A percentile compares a stretch with the other conserved stretches of the same genome.
phyloP scores from a whole-genome alignment of 2,888 invertebrate genomes.

The Acanthosepion pharaonis region DNA sequence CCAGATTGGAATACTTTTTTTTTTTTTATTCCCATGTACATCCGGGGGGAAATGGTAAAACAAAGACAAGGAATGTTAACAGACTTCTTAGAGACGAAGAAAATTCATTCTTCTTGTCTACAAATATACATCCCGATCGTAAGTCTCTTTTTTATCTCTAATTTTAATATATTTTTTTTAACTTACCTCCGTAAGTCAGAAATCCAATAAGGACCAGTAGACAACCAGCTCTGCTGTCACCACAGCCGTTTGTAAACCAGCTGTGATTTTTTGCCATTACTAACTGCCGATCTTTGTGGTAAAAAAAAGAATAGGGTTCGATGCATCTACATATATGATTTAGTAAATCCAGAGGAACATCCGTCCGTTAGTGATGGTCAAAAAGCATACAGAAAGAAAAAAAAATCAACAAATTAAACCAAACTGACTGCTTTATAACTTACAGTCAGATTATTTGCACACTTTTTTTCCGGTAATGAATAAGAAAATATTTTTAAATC shows the following conservation, averaged over 20 bases:
- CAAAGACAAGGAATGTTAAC: neutral
- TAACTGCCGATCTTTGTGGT: neutral
- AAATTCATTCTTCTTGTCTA: neutral
- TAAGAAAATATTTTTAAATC: neutral
- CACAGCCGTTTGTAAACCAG: slow-evolving; percentile 33
- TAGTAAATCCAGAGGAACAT: neutral
- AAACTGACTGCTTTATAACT: neutral
- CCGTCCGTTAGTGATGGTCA: neutral
- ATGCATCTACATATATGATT: neutral
- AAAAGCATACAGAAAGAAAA: neutral
- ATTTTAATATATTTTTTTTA: too few species aligned
- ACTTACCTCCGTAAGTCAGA: neutral
- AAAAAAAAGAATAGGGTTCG: slow-evolving; percentile 22
- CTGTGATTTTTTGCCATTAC: slow-evolving; percentile 22
- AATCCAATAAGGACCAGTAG: neutral
- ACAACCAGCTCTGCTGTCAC: neutral
- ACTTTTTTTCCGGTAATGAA: neutral
- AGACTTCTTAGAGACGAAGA: neutral
- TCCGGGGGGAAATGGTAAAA: neutral
- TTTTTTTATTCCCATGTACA: neutral
- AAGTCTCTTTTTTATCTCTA: neutral
- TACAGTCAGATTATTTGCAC: neutral
- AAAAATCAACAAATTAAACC: neutral
- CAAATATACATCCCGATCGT: neutral
- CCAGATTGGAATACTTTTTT: neutral